Evolutionary conservation across 2,797 vertebrate species (phyloP).

Genomic region (Malurus splendens): DNA sequence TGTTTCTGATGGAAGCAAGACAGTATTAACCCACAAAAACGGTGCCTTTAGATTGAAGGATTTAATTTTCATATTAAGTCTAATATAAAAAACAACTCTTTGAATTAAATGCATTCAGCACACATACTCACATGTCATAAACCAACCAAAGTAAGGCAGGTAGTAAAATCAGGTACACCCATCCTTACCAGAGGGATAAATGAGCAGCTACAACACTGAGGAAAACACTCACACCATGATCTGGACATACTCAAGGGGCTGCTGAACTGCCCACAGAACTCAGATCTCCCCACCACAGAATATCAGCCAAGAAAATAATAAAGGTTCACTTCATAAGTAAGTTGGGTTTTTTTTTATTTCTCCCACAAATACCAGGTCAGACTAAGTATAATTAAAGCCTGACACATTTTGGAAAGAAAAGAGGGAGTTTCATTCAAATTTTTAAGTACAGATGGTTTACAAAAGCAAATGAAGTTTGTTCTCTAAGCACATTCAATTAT

Average conservation of each 20-base stretch:
- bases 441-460: not conserved
- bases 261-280: not conserved
- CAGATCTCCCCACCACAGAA: not conserved
- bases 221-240: not conserved
- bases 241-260: not conserved
- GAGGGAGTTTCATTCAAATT: not conserved
- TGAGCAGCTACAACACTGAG: not conserved
- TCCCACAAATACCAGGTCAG: not conserved
- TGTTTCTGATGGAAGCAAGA: not conserved
- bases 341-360: not conserved
- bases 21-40: not conserved
- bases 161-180: not conserved
- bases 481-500: not conserved
- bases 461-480: not conserved
- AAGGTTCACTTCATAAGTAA: not conserved
- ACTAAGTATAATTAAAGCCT: not conserved
- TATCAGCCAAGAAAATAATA: not conserved
- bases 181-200: not conserved
- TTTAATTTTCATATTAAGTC: not conserved
- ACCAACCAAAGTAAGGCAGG: not conserved
- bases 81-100: rapidly evolving
- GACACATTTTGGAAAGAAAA: not conserved
- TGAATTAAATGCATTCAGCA: not conserved
- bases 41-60: not conserved
- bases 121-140: rapidly evolving